Base-by-base conservation (phyloP, 2,888 invertebrate genomes). In the Frankliniella fusca region DNA sequence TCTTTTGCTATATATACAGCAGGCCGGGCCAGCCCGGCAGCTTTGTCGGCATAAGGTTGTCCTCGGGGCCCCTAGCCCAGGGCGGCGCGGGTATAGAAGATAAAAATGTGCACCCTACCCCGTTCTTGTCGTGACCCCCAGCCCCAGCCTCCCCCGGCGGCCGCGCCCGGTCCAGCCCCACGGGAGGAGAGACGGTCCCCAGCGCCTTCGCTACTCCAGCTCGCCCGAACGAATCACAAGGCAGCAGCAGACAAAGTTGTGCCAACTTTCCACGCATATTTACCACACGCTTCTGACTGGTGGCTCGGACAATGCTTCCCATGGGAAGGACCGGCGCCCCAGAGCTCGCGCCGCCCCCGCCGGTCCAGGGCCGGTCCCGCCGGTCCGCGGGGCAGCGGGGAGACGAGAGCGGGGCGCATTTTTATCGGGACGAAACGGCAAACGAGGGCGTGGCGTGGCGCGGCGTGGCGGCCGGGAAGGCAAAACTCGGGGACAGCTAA, bases 261-360 rank as follows among this genome's bases (percentile, higher is more conserved):
- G 70, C 27, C 70, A 76, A 76, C 27, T 76, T 27, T 23, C 27
- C 27, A 27, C 70, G 27, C 70, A 76, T 76, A 76, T 76, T 76
- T 76, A 23, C 70, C 70, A 23, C 70, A 27, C 70, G 70, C 27
- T 61, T 61, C 20, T 61, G 61, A 61, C 61, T 61, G 61, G 61
- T 3, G 61, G 20, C 38, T 38, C 38, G 38, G 38, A 38, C 38
- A 38, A 38, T 38, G 38, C 38, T 2, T 38, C 38, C 38, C 38
- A 5, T 38, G 38, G 38, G 38, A 38, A 38, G 38, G 38, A 38
- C 38, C 38, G 38, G 3, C 38, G 38, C n/a, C n/a, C n/a, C n/a
- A n/a, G n/a, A n/a, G n/a, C n/a, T n/a, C n/a, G n/a, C n/a, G n/a
- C n/a, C n/a, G n/a, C n/a, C n/a, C n/a, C n/a, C 38, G 38, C 38